Conservation (phyloP, 1,140 invertebrate species). For the Temnothorax curvispinosus region DNA sequence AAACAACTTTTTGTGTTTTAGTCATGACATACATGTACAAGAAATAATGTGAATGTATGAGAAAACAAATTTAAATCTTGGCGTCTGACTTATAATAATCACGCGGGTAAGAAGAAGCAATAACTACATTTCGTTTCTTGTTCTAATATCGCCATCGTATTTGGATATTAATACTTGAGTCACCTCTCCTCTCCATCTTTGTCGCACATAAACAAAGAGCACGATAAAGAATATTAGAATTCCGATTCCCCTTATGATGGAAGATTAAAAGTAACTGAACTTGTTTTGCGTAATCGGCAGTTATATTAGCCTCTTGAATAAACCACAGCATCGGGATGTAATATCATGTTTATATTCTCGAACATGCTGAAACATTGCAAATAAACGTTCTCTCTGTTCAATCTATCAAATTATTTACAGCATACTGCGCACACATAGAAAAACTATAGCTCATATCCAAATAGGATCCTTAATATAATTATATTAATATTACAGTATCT, state of each 20-base stretch:
- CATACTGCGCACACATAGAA: background rate
- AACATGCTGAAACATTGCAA: conserved; percentile 85
- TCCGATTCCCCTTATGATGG: conserved; percentile 85
- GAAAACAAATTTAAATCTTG: too few relatives aligned
- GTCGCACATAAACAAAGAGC: conserved; percentile 76
- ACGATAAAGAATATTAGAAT: conserved; percentile 84
- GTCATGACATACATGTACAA: background rate
- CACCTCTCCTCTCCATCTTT: conserved; percentile 69
- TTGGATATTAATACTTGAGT: conserved; percentile 75
- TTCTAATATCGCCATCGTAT: conserved; percentile 52
- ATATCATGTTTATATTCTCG: conserved; percentile 84
- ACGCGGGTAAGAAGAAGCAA: background rate
- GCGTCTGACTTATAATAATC: conserved; percentile 3
- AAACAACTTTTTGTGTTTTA: background rate
- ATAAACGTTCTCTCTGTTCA: background rate
- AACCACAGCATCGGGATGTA: conserved; percentile 92
- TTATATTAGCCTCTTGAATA: conserved; percentile 88
- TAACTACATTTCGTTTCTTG: conserved; percentile 52
- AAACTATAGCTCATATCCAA: background rate
- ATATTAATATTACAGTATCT: background rate
- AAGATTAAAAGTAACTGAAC: conserved; percentile 86
- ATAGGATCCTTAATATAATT: background rate
- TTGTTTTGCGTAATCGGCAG: conserved; percentile 86
- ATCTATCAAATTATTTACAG: background rate
- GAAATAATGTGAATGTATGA: too few relatives aligned